These are phyloP conservation scores for Drosophila athabasca DNA, from an alignment of 1,140 invertebrate genomes.

Conservation along the genomic window DNA sequence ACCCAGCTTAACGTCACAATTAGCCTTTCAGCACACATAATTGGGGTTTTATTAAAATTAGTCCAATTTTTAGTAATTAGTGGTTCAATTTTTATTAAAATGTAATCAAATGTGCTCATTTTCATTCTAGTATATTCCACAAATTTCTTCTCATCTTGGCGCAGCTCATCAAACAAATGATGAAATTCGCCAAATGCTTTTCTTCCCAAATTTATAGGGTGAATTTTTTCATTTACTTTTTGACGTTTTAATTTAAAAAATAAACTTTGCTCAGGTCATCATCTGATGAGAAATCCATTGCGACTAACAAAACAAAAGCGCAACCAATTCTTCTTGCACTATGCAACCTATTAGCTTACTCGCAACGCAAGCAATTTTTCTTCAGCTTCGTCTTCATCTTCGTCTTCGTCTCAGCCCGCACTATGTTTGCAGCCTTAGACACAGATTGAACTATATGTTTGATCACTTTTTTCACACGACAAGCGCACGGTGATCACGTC, in stretches of 20 bases:
- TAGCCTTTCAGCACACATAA: constrained; percentile 4
- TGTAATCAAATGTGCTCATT: constrained; percentile 23
- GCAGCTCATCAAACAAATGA: not conserved
- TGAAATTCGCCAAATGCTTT: constrained; percentile 14
- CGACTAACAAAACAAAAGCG: too few relatives aligned
- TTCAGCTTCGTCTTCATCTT: too few relatives aligned
- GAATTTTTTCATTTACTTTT: not conserved
- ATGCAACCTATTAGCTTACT: too few relatives aligned
- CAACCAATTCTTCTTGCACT: too few relatives aligned
- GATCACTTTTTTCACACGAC: too few relatives aligned
- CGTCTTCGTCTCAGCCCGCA: too few relatives aligned
- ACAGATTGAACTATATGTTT: too few relatives aligned
- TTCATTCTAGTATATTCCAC: constrained; percentile 25
- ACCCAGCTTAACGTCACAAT: constrained; percentile 6
- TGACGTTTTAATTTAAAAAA: constrained; percentile 1
- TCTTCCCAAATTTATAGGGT: too few relatives aligned
- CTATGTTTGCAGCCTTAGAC: too few relatives aligned
- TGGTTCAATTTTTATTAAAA: constrained; percentile 10
- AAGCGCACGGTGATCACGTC: too few relatives aligned
- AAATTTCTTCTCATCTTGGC: not conserved
- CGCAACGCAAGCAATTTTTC: too few relatives aligned
- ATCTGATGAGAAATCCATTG: constrained; percentile 25
- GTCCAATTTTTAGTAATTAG: constrained; percentile 29
- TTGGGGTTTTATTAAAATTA: constrained; percentile 16
- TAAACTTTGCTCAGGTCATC: constrained; percentile 12